Evolutionary conservation across 2,113 vertebrate genomes (phyloP).

Genomic region (Vidua macroura): DNA sequence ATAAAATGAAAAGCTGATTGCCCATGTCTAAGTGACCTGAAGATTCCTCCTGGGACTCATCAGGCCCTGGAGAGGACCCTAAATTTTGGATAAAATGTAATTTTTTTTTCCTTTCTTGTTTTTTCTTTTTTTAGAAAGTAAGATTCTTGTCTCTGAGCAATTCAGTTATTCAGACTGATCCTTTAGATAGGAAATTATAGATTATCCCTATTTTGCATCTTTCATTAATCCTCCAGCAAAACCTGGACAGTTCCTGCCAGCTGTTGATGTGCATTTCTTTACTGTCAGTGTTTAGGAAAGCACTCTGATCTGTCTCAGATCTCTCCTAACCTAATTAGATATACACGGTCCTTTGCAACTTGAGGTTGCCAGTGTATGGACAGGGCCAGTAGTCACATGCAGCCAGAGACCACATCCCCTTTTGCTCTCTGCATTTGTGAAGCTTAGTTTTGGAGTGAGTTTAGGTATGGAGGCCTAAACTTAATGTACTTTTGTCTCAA

Average conservation of each 20-base stretch:
- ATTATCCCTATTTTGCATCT: background rate
- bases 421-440: background rate
- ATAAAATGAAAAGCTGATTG: background rate
- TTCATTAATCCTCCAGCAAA: background rate
- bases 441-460: background rate
- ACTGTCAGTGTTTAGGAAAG: background rate
- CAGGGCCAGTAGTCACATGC: background rate
- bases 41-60: background rate
- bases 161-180: background rate
- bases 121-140: background rate
- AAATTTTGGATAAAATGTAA: background rate
- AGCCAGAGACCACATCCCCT: background rate
- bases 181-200: background rate
- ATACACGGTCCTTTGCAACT: background rate
- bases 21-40: background rate
- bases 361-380: background rate
- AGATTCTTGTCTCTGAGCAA: background rate
- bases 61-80: background rate
- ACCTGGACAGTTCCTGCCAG: background rate
- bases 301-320: background rate
- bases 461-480: background rate
- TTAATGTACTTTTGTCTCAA: background rate
- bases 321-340: background rate
- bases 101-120: background rate
- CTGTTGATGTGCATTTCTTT: background rate